phyloP scores from a whole-genome alignment of 2,888 invertebrate species.

The Tortricodes alternella region DNA sequence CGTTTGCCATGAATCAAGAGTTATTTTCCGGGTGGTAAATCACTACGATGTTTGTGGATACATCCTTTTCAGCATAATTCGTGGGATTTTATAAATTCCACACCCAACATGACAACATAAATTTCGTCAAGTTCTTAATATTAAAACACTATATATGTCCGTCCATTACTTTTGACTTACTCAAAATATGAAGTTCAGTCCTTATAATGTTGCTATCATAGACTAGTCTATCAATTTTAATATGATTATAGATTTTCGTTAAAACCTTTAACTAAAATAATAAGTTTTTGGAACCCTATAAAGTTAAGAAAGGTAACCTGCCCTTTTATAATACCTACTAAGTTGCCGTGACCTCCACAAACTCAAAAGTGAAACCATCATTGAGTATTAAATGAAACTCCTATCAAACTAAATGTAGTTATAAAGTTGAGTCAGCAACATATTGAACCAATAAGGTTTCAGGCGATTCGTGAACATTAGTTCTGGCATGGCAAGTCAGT shows the following conservation, averaged over 20 bases:
- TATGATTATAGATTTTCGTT: too few species aligned
- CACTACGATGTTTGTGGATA: conserved; percentile 44
- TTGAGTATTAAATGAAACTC: background rate
- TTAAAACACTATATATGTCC: background rate
- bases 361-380: background rate
- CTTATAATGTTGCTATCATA: too few species aligned
- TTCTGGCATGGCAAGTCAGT: background rate
- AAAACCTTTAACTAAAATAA: too few species aligned
- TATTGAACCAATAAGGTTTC: conserved; percentile 10
- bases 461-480: background rate
- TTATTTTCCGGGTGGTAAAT: conserved; percentile 55
- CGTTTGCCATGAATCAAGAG: conserved; percentile 47
- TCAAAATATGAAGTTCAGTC: too few species aligned
- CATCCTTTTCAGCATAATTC: conserved; percentile 37
- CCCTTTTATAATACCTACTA: too few species aligned
- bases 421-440: conserved; percentile 7
- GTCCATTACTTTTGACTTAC: too few species aligned
- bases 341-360: background rate
- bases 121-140: background rate
- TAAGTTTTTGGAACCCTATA: too few species aligned
- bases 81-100: background rate
- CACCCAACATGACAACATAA: background rate
- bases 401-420: background rate
- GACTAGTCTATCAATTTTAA: too few species aligned
- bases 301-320: too few species aligned